Evolutionary conservation across 2,797 vertebrate genomes (phyloP).

Genomic region (Coendou prehensilis): DNA sequence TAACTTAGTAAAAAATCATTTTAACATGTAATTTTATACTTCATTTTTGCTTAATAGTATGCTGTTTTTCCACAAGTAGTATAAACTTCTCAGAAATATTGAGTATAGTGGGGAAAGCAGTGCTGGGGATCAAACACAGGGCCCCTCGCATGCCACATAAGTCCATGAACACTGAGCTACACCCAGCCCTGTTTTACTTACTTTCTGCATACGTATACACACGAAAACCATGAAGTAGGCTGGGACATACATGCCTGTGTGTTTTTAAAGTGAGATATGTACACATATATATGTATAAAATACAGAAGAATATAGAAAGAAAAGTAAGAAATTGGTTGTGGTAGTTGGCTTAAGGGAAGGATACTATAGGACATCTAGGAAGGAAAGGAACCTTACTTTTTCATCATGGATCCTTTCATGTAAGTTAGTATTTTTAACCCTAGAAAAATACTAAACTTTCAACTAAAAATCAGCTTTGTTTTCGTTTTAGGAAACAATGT

Average conservation of each 20-base stretch:
- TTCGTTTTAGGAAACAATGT: constrained; percentile 32
- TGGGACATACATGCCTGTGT: background rate
- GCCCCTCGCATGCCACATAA: background rate
- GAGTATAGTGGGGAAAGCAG: background rate
- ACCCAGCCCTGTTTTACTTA: background rate
- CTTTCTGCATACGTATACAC: background rate
- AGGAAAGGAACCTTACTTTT: background rate
- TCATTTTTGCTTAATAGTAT: constrained; percentile 56
- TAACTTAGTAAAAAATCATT: constrained; percentile 52
- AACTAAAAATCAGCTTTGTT: constrained; percentile 19
- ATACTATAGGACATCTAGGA: background rate
- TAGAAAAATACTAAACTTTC: background rate
- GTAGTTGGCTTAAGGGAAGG: background rate
- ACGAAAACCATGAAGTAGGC: background rate
- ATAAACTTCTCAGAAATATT: constrained; percentile 11
- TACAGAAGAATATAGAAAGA: background rate
- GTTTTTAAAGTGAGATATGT: background rate
- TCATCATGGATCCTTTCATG: background rate
- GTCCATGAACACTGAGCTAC: background rate
- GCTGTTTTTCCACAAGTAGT: background rate
- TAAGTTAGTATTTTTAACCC: constrained; percentile 23
- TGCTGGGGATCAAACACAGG: background rate
- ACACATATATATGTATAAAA: background rate
- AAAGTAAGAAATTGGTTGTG: background rate
- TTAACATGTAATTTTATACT: background rate